phyloP scores from a whole-genome alignment of 2,888 invertebrate genomes.

The Nebria salina region DNA sequence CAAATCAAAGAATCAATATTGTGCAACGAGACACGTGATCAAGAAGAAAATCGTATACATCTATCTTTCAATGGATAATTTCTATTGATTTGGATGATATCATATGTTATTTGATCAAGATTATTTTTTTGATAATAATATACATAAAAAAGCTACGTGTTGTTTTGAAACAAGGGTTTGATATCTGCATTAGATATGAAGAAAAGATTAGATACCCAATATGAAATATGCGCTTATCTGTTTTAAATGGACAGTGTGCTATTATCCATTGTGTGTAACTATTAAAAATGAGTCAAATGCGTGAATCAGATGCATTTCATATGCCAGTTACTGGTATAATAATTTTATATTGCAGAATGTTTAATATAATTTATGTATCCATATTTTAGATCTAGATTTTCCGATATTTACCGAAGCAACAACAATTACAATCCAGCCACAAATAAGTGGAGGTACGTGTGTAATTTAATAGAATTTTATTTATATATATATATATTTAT shows the following conservation, averaged over 20 bases:
- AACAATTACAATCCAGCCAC: constrained; percentile 47
- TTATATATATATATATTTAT: too few species aligned
- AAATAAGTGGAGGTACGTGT: constrained; percentile 32
- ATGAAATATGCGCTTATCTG: neutral
- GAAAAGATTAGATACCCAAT: neutral
- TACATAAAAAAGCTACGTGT: neutral
- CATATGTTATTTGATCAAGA: too few species aligned
- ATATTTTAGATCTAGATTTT: constrained; percentile 49
- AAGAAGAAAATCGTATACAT: too few species aligned
- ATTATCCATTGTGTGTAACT: neutral
- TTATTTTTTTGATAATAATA: neutral
- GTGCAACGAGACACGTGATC: too few species aligned
- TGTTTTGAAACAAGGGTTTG: neutral
- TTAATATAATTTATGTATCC: neutral
- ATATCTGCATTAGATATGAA: neutral
- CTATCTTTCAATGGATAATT: too few species aligned
- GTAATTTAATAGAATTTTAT: neutral
- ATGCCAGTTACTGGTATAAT: neutral
- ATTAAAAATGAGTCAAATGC: neutral
- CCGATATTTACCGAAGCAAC: constrained; percentile 49
- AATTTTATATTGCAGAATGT: neutral
- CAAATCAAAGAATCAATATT: too few species aligned
- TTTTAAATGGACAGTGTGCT: neutral
- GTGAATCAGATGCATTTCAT: neutral
- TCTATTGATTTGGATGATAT: too few species aligned